phyloP scores from a whole-genome alignment of 2,797 vertebrate genomes.

The Coendou prehensilis region DNA sequence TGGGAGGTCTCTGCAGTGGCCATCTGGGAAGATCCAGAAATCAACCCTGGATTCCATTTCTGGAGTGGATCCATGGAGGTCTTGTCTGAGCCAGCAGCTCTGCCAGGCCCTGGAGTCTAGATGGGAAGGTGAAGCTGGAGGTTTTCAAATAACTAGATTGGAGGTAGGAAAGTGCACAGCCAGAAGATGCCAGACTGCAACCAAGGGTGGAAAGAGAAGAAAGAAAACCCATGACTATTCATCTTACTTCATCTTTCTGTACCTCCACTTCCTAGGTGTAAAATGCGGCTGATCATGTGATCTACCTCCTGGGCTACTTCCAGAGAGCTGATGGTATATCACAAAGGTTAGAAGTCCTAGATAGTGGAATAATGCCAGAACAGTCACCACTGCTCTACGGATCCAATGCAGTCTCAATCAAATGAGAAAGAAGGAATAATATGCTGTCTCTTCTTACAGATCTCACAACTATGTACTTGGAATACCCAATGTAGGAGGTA shows the following conservation, averaged over 20 bases:
- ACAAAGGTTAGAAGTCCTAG: not conserved
- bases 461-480: not conserved
- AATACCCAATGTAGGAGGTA: not conserved
- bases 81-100: not conserved
- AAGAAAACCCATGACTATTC: not conserved
- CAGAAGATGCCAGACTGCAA: slow-evolving; percentile 16
- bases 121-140: not conserved
- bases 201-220: not conserved
- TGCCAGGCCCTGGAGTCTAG: not conserved
- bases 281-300: not conserved
- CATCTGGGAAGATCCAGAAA: not conserved
- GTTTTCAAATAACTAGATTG: not conserved
- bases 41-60: not conserved
- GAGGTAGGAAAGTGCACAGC: not conserved
- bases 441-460: not conserved
- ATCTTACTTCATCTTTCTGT: not conserved
- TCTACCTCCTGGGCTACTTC: not conserved
- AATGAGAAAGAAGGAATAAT: not conserved
- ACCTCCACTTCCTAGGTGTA: not conserved
- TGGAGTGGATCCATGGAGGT: slow-evolving; percentile 44
- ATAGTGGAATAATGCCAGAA: not conserved
- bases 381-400: not conserved
- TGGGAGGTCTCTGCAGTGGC: not conserved
- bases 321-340: not conserved
- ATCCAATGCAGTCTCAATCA: not conserved